Percentiles rank a stretch among this genome's conserved stretches.
Conservation (phyloP, 2,888 invertebrate genomes). For the Deroplatys truncata region DNA sequence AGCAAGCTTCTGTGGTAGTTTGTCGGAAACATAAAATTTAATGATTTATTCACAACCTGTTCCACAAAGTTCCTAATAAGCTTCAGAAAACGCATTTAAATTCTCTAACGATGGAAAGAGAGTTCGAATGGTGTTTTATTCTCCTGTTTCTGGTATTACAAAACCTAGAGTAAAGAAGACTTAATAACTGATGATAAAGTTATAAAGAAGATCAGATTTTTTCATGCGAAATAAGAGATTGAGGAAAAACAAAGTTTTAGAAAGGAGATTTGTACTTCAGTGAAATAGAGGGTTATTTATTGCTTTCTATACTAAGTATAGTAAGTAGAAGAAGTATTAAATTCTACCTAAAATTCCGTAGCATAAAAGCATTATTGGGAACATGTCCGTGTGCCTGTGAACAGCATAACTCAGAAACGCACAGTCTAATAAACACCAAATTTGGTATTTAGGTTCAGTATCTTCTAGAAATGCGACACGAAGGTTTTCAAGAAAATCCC, state of each 20-base stretch:
- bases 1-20: background rate
- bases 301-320: too few species aligned
- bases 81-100: background rate
- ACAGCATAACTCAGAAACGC: too few species aligned
- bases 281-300: too few species aligned
- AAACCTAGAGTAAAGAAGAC: background rate
- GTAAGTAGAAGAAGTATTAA: too few species aligned
- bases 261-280: too few species aligned
- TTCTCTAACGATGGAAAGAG: background rate
- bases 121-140: background rate
- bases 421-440: too few species aligned
- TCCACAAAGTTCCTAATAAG: background rate
- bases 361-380: too few species aligned
- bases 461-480: too few species aligned
- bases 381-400: too few species aligned
- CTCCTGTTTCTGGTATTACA: background rate
- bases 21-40: background rate
- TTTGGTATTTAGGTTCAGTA: too few species aligned
- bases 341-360: too few species aligned
- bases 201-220: background rate
- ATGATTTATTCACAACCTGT: background rate
- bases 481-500: too few species aligned
- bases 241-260: background rate
- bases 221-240: background rate
- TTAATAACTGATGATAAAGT: background rate